Base-by-base conservation (phyloP, 2,888 invertebrate genomes). In the Dromius quadrimaculatus region DNA sequence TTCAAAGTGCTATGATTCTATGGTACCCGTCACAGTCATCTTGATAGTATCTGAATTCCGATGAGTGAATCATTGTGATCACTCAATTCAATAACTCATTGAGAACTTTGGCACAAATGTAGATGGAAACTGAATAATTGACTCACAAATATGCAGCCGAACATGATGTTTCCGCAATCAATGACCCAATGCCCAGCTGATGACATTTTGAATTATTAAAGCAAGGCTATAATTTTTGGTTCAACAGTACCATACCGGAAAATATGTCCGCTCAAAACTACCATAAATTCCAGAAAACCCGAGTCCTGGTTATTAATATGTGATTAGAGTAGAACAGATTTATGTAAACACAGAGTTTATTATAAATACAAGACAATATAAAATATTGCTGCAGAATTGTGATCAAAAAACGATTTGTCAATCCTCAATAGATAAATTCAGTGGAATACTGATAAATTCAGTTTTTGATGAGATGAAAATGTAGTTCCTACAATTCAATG, bases 131-230 rank as follows among this genome's bases (percentile, higher is more conserved):
- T 28, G 50, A 28, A 54, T 54, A 54, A 54, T 54, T 54, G 50
- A 54, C 28, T 28, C 50, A 54, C 50, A 54, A 54, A 54, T 28
- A 54, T 54, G 50, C 50, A 54, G 6, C 50, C 50, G 50, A 28
- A 54, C 50, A 54, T 54, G 28, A 54, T 54, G 50, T 54, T 20
- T 28, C 28, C 15, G 5, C 28, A 54, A 54, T 28, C 50, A 54
- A 54, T 54, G 13, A 15, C 23, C 13, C 23, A 15, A 17, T 23
- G 28, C 23, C 11, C 28, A 41, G 4, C 28, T 28, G 50, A 54
- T 54, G 50, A 54, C 50, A 28, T 54, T 54, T 11, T 54, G 50
- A 54, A 54, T 54, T 28, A 54, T 54, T 54, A 54, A 54, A 23
- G 50, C 50, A 5, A 2, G 28, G 50, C 11, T 23, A 23, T 23